Evolutionary conservation across 2,888 invertebrate genomes (phyloP), one percentile per base, ranked within the genome.

Genomic region (Polydrusus pterygomalis): DNA sequence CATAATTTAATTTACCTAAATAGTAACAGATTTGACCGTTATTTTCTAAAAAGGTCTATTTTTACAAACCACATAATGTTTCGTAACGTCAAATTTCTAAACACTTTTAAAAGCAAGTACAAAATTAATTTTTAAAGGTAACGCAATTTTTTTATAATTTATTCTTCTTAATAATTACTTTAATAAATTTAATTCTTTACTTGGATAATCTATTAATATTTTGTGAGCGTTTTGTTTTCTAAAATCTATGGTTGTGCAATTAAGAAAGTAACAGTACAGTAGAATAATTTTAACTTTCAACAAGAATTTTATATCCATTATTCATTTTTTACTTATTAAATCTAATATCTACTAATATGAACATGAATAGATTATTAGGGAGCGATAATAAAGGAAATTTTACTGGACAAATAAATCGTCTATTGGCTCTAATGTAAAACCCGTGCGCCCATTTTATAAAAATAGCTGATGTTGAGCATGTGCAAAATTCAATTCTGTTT

Each of bases 1-100:
- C 18, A 60, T 17, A 60, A 60, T 10, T 18, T 60, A 60, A 38
- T 60, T 60, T 60, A 60, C 38, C 58, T 60, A 60, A 60, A 60
- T 18, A 60, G 58, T 60, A 60, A 60, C 17, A 60, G 34, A 38
- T 38, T 38, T 38, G 11, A 60, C 34, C 38, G 38, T 38, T 38
- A 60, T 60, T 60, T 34, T 38, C 25, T 60, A 60, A 60, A 63
- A 10, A 63, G 8, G 13, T 63, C 25, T 45, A 38, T 63, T 63
- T 63, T 45, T 63, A 49, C 47, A 65, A 34, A 65, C 25, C 20
- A 47, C 63, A 20, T n/a, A 45, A 25, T 15, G n/a, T 20, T 25
- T 64, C 47, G 20, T 64, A 47, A 64, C 25, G 8, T 56, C 34
- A 3, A 2, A 6, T 56, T 56, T 15, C 56, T 34, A 56, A 56